Percentiles rank a stretch among this genome's conserved stretches.
phyloP scores from a whole-genome alignment of 2,797 vertebrate genomes.

The Diglossa cyanea region DNA sequence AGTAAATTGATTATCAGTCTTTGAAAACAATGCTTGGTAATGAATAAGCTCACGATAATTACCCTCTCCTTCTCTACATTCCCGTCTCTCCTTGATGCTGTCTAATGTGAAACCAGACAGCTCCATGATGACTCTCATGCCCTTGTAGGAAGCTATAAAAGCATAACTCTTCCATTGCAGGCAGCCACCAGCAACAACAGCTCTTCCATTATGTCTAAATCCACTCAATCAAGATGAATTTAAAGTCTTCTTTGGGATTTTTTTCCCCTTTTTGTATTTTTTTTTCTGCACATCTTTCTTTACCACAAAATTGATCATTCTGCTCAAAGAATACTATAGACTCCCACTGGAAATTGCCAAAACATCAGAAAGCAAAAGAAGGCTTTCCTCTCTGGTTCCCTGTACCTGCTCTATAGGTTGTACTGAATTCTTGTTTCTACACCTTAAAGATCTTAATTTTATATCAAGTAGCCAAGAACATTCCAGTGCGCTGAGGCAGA shows the following conservation, averaged over 20 bases:
- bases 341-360: neutral
- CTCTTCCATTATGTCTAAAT: constrained; percentile 43
- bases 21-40: neutral
- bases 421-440: constrained; percentile 30
- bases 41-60: constrained; percentile 7
- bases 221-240: neutral
- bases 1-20: neutral
- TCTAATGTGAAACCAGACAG: constrained; percentile 52
- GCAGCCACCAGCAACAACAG: constrained; percentile 22
- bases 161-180: constrained; percentile 12
- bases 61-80: neutral
- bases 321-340: neutral
- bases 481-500: constrained; percentile 31
- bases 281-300: neutral
- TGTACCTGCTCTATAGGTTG: neutral
- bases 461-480: constrained; percentile 20
- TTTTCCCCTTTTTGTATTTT: neutral
- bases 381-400: neutral
- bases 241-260: neutral
- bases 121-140: neutral
- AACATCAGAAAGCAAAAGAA: neutral
- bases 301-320: neutral
- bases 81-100: constrained; percentile 26
- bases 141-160: constrained; percentile 1
- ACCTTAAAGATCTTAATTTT: constrained; percentile 43